Evolutionary conservation across 2,888 invertebrate genomes (phyloP).

Genomic region (Drosophila niveifrons): DNA sequence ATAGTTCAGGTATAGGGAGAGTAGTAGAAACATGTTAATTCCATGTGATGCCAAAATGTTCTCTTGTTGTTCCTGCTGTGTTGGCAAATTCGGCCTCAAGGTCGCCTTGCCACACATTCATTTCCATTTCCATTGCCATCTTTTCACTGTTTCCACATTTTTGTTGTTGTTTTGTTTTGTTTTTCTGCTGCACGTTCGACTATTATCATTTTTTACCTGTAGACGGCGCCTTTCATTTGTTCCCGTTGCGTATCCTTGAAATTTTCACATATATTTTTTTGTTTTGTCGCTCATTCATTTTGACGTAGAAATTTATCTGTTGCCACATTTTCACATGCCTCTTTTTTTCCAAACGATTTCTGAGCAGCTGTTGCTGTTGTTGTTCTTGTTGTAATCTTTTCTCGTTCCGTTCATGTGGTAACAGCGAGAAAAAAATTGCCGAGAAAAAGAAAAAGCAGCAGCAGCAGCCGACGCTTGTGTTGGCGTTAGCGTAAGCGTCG

Average conservation of each 20-base stretch:
- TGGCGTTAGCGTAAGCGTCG: conserved; percentile 14
- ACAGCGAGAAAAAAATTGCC: conserved; percentile 39
- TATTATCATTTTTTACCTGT: conserved; percentile 19
- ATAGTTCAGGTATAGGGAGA: background rate
- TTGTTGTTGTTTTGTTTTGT: background rate
- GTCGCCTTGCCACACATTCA: conserved; percentile 10
- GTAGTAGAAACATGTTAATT: background rate
- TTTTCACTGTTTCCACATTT: background rate
- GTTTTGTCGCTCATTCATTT: conserved; percentile 27
- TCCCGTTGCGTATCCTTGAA: conserved; percentile 41
- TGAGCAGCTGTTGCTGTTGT: conserved; percentile 32
- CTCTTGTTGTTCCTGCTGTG: background rate
- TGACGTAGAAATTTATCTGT: conserved; percentile 52
- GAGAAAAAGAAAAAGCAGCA: conserved; percentile 61
- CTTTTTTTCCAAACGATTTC: conserved; percentile 45
- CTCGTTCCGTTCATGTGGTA: conserved; percentile 24
- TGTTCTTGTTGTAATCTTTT: conserved; percentile 32
- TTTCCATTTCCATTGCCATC: background rate
- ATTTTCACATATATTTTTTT: conserved; percentile 30
- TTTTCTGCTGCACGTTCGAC: background rate
- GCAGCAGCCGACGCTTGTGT: conserved; percentile 22
- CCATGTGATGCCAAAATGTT: background rate
- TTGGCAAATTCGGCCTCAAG: conserved; percentile 24
- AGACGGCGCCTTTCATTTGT: conserved; percentile 21
- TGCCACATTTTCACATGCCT: conserved; percentile 62